Conservation (phyloP, 1,140 invertebrate genomes). For the Hyphantria cunea region DNA sequence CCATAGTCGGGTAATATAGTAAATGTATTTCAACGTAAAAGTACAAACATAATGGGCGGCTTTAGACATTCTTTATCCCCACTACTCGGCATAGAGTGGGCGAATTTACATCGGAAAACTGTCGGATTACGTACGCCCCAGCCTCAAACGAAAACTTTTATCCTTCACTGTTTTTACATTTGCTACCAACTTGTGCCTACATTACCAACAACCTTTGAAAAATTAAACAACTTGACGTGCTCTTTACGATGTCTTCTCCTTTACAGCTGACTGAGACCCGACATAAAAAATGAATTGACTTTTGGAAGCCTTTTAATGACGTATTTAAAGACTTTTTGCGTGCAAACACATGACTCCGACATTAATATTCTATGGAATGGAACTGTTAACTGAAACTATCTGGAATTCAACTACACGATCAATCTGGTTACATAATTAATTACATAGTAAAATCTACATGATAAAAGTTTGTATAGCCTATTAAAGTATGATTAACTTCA, state of each 20-base stretch:
- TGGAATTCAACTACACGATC: neutral
- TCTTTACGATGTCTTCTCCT: conserved; percentile 22
- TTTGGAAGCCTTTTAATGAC: conserved; percentile 40
- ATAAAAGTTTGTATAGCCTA: too few relatives aligned
- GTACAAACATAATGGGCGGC: conserved; percentile 18
- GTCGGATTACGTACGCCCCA: conserved; percentile 51
- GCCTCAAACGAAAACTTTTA: conserved; percentile 54
- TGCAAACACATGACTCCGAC: conserved; percentile 10
- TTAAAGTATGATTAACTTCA: too few relatives aligned
- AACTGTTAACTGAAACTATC: conserved; percentile 1
- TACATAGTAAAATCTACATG: too few relatives aligned
- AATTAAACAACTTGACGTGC: conserved; percentile 38
- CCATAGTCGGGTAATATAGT: too few relatives aligned
- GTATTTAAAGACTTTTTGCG: conserved; percentile 36
- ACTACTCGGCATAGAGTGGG: conserved; percentile 41
- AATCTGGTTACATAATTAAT: too few relatives aligned
- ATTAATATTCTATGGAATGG: conserved; percentile 3
- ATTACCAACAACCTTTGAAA: conserved; percentile 37
- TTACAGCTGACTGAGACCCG: neutral
- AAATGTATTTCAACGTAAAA: neutral
- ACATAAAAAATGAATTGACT: conserved; percentile 32
- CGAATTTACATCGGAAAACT: conserved; percentile 48
- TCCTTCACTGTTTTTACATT: conserved; percentile 45
- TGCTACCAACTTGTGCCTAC: conserved; percentile 37
- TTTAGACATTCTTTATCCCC: conserved; percentile 15